Conservation (phyloP, 2,888 invertebrate species). For the Tethea ocularis region DNA sequence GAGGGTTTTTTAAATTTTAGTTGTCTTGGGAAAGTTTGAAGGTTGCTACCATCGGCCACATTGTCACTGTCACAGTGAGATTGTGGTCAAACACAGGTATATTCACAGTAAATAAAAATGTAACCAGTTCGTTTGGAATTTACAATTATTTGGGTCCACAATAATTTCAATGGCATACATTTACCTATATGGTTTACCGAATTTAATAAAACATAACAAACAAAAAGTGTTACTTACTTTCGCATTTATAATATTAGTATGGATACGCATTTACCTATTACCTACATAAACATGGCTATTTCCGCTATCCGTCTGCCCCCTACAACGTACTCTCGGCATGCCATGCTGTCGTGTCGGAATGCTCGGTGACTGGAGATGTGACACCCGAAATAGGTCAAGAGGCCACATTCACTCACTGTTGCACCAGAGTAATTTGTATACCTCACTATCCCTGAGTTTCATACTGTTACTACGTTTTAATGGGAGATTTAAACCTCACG, state of each 20-base stretch:
- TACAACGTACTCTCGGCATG: conserved; percentile 13
- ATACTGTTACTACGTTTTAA: neutral
- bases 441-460: conserved; percentile 24
- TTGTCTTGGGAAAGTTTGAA: too few species aligned
- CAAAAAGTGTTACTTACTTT: too few species aligned
- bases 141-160: too few species aligned
- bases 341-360: conserved; percentile 25
- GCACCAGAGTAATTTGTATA: conserved; percentile 56
- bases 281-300: neutral
- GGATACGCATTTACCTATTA: neutral
- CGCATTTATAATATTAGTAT: too few species aligned
- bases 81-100: too few species aligned
- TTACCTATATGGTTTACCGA: neutral
- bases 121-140: too few species aligned
- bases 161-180: too few species aligned
- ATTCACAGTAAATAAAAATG: too few species aligned
- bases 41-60: too few species aligned
- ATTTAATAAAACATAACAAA: too few species aligned
- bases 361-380: conserved; percentile 38
- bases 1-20: too few species aligned
- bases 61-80: too few species aligned
- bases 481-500: neutral
- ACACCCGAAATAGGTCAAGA: conserved; percentile 67
- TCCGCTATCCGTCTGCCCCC: neutral
- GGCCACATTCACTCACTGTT: conserved; percentile 51